A percentile compares a stretch with the other conserved stretches of the same genome.
Conservation (phyloP, 2,888 invertebrate species). For the Epirrhoe tristata region DNA sequence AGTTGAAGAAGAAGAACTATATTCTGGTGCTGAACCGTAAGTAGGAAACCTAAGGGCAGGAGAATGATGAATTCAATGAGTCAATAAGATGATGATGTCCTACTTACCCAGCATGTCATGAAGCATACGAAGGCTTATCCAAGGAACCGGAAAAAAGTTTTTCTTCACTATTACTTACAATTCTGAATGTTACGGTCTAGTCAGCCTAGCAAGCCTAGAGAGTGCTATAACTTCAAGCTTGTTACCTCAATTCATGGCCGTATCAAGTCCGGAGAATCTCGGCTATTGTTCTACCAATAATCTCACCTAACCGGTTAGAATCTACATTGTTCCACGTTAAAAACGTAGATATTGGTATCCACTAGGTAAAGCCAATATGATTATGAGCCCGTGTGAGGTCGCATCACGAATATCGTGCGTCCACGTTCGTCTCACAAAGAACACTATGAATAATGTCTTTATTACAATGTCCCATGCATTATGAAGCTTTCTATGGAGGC, state of each 20-base stretch:
- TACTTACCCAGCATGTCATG: too few relatives aligned
- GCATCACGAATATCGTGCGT: slow-evolving; percentile 62
- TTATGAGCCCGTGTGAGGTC: slow-evolving; percentile 41
- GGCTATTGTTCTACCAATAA: slow-evolving; percentile 42
- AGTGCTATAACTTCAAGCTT: slow-evolving; percentile 31
- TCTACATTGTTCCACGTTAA: slow-evolving; percentile 42
- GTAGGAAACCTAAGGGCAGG: too few relatives aligned
- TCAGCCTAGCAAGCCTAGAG: slow-evolving; percentile 15
- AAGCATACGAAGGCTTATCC: neutral
- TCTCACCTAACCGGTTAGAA: slow-evolving; percentile 38
- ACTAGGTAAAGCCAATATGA: slow-evolving; percentile 33
- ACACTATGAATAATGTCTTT: slow-evolving; percentile 56
- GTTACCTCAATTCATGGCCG: slow-evolving; percentile 35
- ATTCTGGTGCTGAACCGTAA: too few relatives aligned
- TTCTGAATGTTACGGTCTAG: slow-evolving; percentile 12
- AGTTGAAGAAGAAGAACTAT: too few relatives aligned
- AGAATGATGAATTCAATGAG: too few relatives aligned
- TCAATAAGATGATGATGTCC: too few relatives aligned
- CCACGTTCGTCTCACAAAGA: slow-evolving; percentile 55
- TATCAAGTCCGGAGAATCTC: slow-evolving; percentile 38
- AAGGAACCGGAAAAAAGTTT: neutral
- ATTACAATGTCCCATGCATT: slow-evolving; percentile 49
- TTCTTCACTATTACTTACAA: neutral
- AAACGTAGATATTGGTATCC: slow-evolving; percentile 36
- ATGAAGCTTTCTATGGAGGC: slow-evolving; percentile 39